Evolutionary conservation across 2,113 vertebrate species (phyloP).

Genomic region (Sorex fumeus): DNA sequence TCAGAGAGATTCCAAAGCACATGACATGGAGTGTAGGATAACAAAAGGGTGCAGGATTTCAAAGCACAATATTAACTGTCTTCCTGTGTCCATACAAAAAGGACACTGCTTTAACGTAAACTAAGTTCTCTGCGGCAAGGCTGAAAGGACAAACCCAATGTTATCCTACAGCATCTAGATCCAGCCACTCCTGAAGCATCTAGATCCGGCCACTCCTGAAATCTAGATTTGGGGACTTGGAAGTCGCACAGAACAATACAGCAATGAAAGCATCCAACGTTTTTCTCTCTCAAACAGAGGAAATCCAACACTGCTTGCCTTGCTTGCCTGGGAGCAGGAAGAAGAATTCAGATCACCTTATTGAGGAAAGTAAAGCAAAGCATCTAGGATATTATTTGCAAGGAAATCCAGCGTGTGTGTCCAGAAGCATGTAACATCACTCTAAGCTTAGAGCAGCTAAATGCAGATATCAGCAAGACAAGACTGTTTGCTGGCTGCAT

Average conservation of each 20-base stretch:
- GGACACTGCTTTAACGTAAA: too few species aligned
- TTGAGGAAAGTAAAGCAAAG: constrained; percentile 6
- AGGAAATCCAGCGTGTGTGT: not conserved
- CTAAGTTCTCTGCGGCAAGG: too few species aligned
- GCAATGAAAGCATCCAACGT: not conserved
- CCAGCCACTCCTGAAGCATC: too few species aligned
- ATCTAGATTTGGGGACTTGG: not conserved
- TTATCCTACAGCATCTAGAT: too few species aligned
- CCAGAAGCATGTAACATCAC: not conserved
- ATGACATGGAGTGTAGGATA: not conserved
- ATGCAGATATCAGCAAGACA: not conserved
- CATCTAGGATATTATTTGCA: constrained; percentile 22
- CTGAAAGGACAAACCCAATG: too few species aligned
- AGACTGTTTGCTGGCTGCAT: not conserved
- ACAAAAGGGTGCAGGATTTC: too few species aligned
- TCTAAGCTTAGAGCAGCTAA: not conserved
- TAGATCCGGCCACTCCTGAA: constrained; percentile 6
- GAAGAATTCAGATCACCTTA: constrained; percentile 3
- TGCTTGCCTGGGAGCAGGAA: not conserved
- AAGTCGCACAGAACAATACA: not conserved
- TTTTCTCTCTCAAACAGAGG: constrained; percentile 24
- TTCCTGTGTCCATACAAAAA: too few species aligned
- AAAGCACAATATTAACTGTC: too few species aligned
- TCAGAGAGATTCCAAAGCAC: not conserved
- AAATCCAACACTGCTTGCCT: not conserved